Conservation (phyloP, 2,113 vertebrate species). For the Cyanoderma ruficeps region DNA sequence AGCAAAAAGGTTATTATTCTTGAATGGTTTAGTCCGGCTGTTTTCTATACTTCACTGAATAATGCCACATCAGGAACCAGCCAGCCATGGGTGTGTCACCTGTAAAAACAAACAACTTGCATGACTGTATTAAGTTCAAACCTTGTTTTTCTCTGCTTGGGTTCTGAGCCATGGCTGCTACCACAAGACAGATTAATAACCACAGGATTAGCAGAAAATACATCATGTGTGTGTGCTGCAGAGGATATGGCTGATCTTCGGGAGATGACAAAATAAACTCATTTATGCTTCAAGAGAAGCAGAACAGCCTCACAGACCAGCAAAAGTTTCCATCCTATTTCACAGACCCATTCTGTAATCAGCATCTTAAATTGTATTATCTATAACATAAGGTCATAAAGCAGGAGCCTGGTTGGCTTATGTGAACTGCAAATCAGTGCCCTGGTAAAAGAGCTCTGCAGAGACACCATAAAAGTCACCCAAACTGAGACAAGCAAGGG, state of each 20-base stretch:
- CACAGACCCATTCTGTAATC: neutral
- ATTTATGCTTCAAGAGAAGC: neutral
- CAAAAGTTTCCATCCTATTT: conserved; percentile 39
- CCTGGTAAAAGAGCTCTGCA: conserved; percentile 14
- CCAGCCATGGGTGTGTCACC: neutral
- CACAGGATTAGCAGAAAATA: neutral
- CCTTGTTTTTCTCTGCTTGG: neutral
- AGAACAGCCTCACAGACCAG: neutral
- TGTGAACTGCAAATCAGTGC: conserved; percentile 10
- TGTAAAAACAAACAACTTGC: neutral
- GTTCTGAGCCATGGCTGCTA: neutral
- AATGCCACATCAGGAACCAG: neutral
- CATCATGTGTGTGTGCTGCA: neutral
- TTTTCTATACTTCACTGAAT: neutral
- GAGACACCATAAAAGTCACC: neutral
- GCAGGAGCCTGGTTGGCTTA: conserved; percentile 3
- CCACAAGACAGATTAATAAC: neutral
- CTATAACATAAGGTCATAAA: conserved; percentile 29
- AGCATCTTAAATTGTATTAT: conserved; percentile 50
- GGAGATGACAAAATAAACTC: neutral
- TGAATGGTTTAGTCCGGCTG: neutral
- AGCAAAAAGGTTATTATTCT: neutral
- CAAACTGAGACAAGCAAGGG: neutral
- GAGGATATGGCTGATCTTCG: neutral
- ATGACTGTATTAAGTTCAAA: neutral